phyloP scores from a whole-genome alignment of 2,113 vertebrate genomes.

The Pedetes capensis region DNA sequence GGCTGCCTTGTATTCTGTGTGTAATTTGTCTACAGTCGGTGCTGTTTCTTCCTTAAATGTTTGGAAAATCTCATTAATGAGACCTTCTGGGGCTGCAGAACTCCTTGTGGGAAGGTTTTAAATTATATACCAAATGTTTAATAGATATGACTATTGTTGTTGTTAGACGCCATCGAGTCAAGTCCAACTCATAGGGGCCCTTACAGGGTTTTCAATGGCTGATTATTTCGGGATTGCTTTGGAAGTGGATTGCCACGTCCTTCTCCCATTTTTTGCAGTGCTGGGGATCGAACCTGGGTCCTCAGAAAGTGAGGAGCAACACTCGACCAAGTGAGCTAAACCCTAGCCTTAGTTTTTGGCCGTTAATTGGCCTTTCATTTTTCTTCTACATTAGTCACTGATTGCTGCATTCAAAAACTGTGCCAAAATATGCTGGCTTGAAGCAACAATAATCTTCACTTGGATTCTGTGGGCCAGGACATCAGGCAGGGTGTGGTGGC shows the following conservation, averaged over 20 bases:
- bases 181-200: no score
- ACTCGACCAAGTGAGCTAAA: no score
- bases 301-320: no score
- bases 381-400: neutral
- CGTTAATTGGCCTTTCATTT: neutral
- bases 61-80: neutral
- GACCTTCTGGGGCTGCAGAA: neutral
- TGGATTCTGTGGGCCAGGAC: neutral
- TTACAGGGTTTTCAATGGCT: no score
- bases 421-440: neutral
- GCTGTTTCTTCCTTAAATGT: neutral
- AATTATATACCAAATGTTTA: neutral
- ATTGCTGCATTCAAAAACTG: neutral
- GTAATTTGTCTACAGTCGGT: neutral
- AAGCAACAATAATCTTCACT: no score
- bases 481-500: rapidly evolving
- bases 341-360: neutral
- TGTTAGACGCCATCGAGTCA: no score
- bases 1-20: no score
- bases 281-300: no score
- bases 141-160: no score
- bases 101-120: neutral
- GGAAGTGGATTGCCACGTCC: no score
- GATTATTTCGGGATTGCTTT: no score
- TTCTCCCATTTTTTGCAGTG: no score